A percentile compares a stretch with the other conserved stretches of the same genome.
These are phyloP conservation scores for Acridotheres tristis DNA, from an alignment of 2,797 vertebrate species.

Conservation along the genomic window DNA sequence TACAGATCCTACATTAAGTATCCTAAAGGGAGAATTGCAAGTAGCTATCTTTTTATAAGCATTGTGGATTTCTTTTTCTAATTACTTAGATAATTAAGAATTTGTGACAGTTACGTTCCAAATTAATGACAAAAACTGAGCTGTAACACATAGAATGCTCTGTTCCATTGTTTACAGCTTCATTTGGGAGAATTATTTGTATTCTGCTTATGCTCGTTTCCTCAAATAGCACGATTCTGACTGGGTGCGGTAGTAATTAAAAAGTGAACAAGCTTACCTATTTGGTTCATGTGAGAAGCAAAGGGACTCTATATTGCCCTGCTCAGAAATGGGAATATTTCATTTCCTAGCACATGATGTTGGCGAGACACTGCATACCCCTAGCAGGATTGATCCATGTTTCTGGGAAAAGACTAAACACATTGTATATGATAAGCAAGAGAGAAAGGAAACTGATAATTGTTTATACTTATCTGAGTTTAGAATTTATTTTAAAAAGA, in stretches of 20 bases:
- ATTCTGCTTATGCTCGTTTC: neutral
- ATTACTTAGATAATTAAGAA: conserved; percentile 47
- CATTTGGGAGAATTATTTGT: neutral
- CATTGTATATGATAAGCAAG: neutral
- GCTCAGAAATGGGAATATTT: neutral
- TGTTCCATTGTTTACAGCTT: neutral
- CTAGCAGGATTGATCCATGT: neutral
- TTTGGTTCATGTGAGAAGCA: neutral
- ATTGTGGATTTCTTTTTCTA: neutral
- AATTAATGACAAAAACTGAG: conserved; percentile 38
- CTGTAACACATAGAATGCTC: neutral
- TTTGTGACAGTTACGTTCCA: conserved; percentile 16
- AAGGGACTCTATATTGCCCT: neutral
- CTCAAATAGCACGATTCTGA: neutral
- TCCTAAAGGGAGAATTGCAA: neutral
- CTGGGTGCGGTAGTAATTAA: neutral
- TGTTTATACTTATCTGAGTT: neutral
- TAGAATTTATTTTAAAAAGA: neutral
- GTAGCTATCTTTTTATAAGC: neutral
- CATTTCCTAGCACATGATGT: neutral
- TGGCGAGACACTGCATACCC: neutral
- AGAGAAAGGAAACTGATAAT: neutral
- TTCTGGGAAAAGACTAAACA: neutral
- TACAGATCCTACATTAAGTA: neutral
- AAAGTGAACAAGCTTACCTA: neutral